Conservation (phyloP, 1,140 invertebrate genomes). For the Lamellibrachia luymesi region DNA sequence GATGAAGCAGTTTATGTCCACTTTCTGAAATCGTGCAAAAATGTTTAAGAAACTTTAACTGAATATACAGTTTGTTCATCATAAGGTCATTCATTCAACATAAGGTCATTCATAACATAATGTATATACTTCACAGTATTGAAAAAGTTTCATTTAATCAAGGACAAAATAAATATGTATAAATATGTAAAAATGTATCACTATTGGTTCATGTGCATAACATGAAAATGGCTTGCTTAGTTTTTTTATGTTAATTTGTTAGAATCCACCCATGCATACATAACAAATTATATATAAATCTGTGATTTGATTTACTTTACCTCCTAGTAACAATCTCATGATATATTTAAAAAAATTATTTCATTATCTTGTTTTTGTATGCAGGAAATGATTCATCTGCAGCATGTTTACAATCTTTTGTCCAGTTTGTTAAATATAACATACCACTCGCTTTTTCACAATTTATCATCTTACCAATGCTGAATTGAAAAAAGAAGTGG, state of each 20-base stretch:
- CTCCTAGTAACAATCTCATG: not conserved
- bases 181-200: too few relatives aligned
- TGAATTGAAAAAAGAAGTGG: not conserved
- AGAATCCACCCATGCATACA: not conserved
- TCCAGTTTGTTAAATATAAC: not conserved
- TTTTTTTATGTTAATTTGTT: not conserved
- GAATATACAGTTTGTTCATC: too few relatives aligned
- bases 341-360: not conserved
- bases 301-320: not conserved
- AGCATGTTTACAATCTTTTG: not conserved
- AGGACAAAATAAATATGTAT: not conserved
- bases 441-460: not conserved
- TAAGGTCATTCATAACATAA: not conserved
- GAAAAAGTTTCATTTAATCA: not conserved
- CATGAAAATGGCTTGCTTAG: not conserved
- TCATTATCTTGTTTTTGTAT: not conserved
- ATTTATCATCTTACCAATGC: not conserved
- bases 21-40: too few relatives aligned
- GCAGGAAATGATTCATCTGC: not conserved
- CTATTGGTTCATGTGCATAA: too few relatives aligned
- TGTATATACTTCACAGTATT: not conserved
- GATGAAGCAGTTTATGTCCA: too few relatives aligned
- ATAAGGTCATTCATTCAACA: too few relatives aligned
- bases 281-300: not conserved
- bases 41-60: too few relatives aligned